Percentiles rank a stretch among this genome's conserved stretches.
phyloP scores from a whole-genome alignment of 2,113 vertebrate genomes.

The Cynocephalus volans region DNA sequence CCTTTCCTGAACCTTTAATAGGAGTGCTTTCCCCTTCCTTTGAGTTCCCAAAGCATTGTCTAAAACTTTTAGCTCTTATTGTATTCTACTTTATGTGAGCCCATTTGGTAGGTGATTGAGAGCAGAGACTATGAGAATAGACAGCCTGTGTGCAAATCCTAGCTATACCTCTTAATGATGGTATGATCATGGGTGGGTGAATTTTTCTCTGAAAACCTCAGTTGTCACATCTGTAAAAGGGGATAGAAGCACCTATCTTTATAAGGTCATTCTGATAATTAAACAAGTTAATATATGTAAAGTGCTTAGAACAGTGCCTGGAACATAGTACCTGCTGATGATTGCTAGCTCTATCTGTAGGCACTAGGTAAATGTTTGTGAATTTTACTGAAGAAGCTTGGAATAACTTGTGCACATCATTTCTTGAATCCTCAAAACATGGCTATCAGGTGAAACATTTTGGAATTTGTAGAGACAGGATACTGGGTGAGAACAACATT shows the following conservation, averaged over 20 bases:
- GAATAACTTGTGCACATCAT: not conserved
- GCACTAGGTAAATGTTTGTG: not conserved
- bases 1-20: not conserved
- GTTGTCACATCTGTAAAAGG: not conserved
- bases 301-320: not conserved
- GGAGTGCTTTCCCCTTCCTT: not conserved
- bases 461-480: not conserved
- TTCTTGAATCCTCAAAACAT: not conserved
- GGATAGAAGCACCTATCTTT: not conserved
- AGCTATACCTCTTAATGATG: not conserved
- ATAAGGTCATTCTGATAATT: not conserved
- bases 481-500: not conserved
- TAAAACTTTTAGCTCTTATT: not conserved
- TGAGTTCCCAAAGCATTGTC: not conserved
- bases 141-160: not conserved
- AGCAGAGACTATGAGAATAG: not conserved
- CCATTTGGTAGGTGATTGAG: not conserved
- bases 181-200: not conserved
- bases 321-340: not conserved
- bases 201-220: not conserved
- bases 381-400: not conserved
- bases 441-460: slow-evolving; percentile 1
- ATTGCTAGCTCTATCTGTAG: not conserved
- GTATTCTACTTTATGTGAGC: not conserved
- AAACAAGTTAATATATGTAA: not conserved